A percentile compares a stretch with the other conserved stretches of the same genome.
These are phyloP conservation scores for Amphimallon solstitiale DNA, from an alignment of 2,888 invertebrate genomes.

Conservation along the genomic window DNA sequence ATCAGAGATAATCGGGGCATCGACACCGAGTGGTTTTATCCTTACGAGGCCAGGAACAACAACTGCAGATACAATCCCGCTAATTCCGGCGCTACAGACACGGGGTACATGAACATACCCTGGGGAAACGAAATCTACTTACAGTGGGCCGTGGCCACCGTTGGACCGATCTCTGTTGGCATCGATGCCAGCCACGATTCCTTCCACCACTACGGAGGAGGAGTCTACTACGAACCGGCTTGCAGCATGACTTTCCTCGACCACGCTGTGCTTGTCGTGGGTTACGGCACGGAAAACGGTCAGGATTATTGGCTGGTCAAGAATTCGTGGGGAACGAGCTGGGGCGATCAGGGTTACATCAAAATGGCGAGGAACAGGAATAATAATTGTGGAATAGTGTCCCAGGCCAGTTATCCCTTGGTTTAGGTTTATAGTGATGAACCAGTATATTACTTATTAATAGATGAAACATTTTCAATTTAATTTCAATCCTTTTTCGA, in stretches of 20 bases:
- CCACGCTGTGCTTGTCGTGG: conserved; percentile 85
- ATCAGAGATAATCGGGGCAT: conserved; percentile 65
- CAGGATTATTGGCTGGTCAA: conserved; percentile 75
- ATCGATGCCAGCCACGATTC: conserved; percentile 87
- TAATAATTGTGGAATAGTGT: conserved; percentile 88
- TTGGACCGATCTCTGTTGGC: conserved; percentile 88
- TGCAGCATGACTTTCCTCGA: conserved; percentile 77
- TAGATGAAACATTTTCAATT: too few relatives aligned
- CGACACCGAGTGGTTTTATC: conserved; percentile 67
- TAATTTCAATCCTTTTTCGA: too few relatives aligned
- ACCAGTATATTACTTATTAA: too few relatives aligned
- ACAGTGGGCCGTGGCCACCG: conserved; percentile 80
- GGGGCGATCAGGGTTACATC: conserved; percentile 53
- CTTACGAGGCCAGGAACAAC: conserved; percentile 60
- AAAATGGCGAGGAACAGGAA: conserved; percentile 54
- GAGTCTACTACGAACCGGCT: conserved; percentile 82
- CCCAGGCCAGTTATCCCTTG: conserved; percentile 84
- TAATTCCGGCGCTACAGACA: conserved; percentile 48
- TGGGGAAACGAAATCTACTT: conserved; percentile 79
- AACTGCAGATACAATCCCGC: conserved; percentile 43
- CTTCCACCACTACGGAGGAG: conserved; percentile 86
- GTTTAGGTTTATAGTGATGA: too few relatives aligned
- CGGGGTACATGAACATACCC: conserved; percentile 80
- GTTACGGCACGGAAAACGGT: conserved; percentile 75
- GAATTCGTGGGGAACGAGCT: conserved; percentile 70